Base-by-base conservation (phyloP, 2,113 vertebrate species). In the Lucifuga dentata region DNA sequence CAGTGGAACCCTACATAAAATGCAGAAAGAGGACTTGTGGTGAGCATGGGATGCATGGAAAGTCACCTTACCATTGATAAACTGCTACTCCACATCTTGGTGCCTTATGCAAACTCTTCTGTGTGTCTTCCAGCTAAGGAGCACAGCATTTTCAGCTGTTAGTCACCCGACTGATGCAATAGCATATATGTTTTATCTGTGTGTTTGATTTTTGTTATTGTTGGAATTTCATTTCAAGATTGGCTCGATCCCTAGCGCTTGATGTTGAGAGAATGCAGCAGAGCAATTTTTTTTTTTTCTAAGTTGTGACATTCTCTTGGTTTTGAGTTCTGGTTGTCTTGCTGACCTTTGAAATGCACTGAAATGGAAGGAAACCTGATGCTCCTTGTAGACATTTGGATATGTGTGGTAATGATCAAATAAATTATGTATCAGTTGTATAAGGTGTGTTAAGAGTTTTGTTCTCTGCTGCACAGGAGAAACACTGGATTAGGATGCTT, bases 331-430 rank as follows among this genome's bases (percentile, higher is more conserved):
- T 90, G 87, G 92, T 90, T 76, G 13, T 92, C 90, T 94, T 92
- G 88, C 77, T 87, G 75, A 86, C 59, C 91, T 91, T 87, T 94
- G 92, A 95, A 93, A 93, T 95, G 95, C 96, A 97, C 95, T 95
- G 96, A 95, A 86, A 79, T 89, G 78, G 77, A 90, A 93, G 85
- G 94, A 88, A 85, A 91, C 85, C 89, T 77, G 69, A 93, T 82
- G 78, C 73, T 89, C 69, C 76, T 73, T 72, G 79, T 73, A 76
- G 83, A 83, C 53, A 73, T 73, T 83, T 64, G 92, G 92, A 93
- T 5, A 2, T 75, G 91, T 94, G 92, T 93, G 88, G 73, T 80
- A 73, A 91, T 90, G 87, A 83, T 77, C 41, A 35, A 92, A 92
- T 90, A 91, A 92, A 90, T 58, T 66, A 53, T 23, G 20, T 85